Evolutionary conservation across 2,888 invertebrate species (phyloP).

Genomic region (Gnatocerus cornutus): DNA sequence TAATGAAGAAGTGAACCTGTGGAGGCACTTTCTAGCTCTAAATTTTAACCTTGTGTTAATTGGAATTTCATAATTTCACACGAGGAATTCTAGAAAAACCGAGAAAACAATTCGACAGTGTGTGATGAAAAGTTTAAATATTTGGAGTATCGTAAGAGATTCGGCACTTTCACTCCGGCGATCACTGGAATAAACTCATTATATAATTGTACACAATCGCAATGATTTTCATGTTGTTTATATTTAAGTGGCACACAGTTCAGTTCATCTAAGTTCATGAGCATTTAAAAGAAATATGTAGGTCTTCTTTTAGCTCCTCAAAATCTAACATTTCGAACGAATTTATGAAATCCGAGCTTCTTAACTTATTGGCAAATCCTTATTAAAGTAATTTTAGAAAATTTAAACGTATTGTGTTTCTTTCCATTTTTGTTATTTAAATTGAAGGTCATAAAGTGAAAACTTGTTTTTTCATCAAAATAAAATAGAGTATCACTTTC

Average conservation of each 20-base stretch:
- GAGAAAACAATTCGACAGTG: constrained; percentile 5
- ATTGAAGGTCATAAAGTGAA: constrained; percentile 40
- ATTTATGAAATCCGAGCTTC: constrained; percentile 2
- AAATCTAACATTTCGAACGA: background rate
- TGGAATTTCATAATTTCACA: constrained; percentile 11
- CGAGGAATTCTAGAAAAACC: background rate
- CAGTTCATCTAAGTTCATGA: constrained; percentile 26
- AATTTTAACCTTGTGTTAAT: constrained; percentile 29
- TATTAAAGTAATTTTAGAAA: constrained; percentile 21
- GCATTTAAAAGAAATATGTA: constrained; percentile 22
- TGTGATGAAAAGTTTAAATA: constrained; percentile 29
- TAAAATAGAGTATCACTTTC: constrained; percentile 23
- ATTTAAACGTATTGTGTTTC: constrained; percentile 3
- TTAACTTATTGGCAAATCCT: background rate
- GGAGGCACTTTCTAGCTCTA: constrained; percentile 28
- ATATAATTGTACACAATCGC: constrained; percentile 28
- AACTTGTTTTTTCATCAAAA: constrained; percentile 25
- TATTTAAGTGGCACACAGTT: constrained; percentile 29
- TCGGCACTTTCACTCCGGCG: constrained; percentile 34
- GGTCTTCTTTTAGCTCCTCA: background rate
- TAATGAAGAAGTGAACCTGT: constrained; percentile 33
- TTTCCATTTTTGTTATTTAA: background rate
- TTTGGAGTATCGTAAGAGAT: constrained; percentile 32
- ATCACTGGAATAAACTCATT: constrained; percentile 26
- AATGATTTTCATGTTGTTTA: constrained; percentile 32